Percentiles rank a stretch among this genome's conserved stretches.
These are phyloP conservation scores for Climacteris rufus DNA, from an alignment of 2,113 vertebrate species.

Conservation along the genomic window DNA sequence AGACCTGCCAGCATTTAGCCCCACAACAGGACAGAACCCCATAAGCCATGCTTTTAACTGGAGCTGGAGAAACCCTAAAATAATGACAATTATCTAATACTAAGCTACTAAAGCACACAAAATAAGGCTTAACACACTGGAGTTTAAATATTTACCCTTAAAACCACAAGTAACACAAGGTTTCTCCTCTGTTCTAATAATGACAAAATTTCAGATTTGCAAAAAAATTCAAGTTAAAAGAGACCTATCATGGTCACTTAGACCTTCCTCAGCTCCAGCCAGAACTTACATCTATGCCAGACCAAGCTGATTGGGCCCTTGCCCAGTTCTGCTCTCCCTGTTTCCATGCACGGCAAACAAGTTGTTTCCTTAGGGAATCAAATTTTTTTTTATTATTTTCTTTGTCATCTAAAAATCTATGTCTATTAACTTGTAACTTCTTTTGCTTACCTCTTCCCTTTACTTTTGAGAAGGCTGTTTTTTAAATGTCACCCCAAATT, in stretches of 20 bases:
- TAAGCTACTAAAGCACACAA: not conserved
- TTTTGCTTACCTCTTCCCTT: not conserved
- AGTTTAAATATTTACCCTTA: not conserved
- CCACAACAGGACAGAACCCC: not conserved
- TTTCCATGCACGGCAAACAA: not conserved
- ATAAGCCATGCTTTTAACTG: not conserved
- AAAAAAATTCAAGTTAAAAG: not conserved
- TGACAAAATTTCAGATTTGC: not conserved
- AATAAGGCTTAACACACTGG: not conserved
- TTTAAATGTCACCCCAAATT: not conserved
- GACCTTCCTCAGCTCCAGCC: not conserved
- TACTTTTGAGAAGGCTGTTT: not conserved
- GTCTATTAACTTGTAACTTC: not conserved
- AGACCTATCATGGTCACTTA: not conserved
- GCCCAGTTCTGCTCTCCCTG: not conserved
- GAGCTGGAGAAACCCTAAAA: not conserved
- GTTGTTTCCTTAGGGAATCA: not conserved
- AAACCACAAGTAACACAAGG: not conserved
- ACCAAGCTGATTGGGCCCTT: not conserved
- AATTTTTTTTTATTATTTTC: not conserved
- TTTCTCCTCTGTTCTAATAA: not conserved
- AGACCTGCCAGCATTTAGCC: not conserved
- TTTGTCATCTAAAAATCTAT: not conserved
- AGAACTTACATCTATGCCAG: not conserved
- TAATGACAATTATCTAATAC: fast-evolving